Base-by-base conservation (phyloP, 92 coral and sea anemone species). In the Umimayanthus kanabou region DNA sequence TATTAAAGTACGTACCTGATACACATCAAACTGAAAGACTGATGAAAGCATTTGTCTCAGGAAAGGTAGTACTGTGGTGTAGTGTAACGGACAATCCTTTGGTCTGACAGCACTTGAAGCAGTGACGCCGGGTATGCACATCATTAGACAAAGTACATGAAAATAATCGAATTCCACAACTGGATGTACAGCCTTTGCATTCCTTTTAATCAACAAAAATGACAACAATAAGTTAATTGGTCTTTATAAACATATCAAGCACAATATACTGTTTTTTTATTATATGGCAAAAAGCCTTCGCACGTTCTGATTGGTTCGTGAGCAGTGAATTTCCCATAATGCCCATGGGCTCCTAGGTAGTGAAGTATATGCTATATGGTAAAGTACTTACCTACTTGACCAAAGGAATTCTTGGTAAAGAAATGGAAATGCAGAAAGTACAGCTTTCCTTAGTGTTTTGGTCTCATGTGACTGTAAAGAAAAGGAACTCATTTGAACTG, bases 161-260 rank as follows among this genome's bases (percentile, higher is more conserved):
- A 95, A 93, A 87, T 93, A 95, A 39, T 93, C 92, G 86, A 95
- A 95, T 69, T 95, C 98, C 64, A 93, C 90, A 23, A 89, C 66
- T 37, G 90, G 30, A 42, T 88, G 43, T 3, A 77, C 76, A n/a
- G 72, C 43, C 40, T 92, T 83, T 29, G 11, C 67, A 70, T 83
- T 83, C 42, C 87, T 83, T 83, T 65, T 2, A 65, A 65, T 64
- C 20, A 25, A 65, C 3, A 64, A 65, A 39, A 64, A 29, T 80
- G 18, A 22, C 30, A 16, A 49, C 18, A 25, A n/a, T 23, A 78
- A 14, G 66, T 72, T 72, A 0, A 26, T 29, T 28, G 58, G 81
- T 47, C 72, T 22, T 57, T 57, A 45, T 30, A 22, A 47, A 3
- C 18, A 72, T 4, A 72, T 11, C 77, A 72, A 72, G 9, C 49